Percentiles rank a stretch among this genome's conserved stretches.
Conservation (phyloP, 2,888 invertebrate genomes). For the Eupeodes luniger region DNA sequence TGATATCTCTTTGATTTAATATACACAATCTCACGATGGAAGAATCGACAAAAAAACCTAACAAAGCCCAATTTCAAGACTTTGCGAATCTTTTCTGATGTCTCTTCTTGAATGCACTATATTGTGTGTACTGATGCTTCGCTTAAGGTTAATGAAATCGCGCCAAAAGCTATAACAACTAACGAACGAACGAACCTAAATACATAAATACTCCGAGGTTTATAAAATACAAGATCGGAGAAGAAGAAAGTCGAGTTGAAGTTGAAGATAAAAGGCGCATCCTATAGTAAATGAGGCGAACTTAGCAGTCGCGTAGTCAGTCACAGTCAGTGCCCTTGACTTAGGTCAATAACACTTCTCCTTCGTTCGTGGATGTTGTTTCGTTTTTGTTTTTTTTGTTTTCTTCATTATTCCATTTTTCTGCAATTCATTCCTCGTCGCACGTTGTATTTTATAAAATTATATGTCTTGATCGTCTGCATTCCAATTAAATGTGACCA, state of each 20-base stretch:
- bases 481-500: constrained; percentile 20
- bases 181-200: not conserved
- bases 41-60: constrained; percentile 4
- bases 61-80: constrained; percentile 21
- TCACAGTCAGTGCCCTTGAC: constrained; percentile 83
- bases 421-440: constrained; percentile 50
- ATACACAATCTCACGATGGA: constrained; percentile 27
- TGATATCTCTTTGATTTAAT: constrained; percentile 52
- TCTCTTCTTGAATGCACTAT: constrained; percentile 46
- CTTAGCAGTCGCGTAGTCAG: constrained; percentile 76
- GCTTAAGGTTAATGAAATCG: constrained; percentile 70
- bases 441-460: constrained; percentile 65
- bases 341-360: constrained; percentile 82
- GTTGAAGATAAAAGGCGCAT: not conserved
- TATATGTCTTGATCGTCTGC: constrained; percentile 62
- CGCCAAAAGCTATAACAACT: constrained; percentile 51
- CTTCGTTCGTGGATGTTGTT: constrained; percentile 43
- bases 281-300: constrained; percentile 10
- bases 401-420: not conserved
- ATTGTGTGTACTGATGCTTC: constrained; percentile 46
- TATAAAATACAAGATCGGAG: not conserved
- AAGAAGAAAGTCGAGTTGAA: not conserved
- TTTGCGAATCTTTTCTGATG: not conserved
- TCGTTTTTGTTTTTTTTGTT: not conserved
- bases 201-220: not conserved